Conservation (phyloP, 1,140 invertebrate species). For the Prorops nasuta region DNA sequence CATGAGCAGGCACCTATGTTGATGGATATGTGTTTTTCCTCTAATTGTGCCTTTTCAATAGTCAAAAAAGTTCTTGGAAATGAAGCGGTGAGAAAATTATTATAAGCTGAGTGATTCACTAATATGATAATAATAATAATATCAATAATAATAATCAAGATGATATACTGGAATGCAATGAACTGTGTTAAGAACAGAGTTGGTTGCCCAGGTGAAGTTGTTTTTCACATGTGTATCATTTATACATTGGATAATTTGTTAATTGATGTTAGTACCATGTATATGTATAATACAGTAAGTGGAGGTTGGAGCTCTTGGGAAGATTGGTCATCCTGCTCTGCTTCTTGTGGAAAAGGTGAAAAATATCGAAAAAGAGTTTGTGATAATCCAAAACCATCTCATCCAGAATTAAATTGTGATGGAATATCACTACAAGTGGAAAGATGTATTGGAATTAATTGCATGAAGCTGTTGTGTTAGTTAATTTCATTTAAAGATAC, state of each 20-base stretch:
- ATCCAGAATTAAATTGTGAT: conserved; percentile 5
- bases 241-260: too few species aligned
- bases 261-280: too few species aligned
- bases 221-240: not conserved
- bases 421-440: conserved; percentile 5
- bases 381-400: conserved; percentile 13
- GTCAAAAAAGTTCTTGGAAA: conserved; percentile 13
- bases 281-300: not conserved
- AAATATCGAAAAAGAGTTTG: conserved; percentile 14
- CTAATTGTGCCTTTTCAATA: conserved; percentile 7
- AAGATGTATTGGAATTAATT: conserved; percentile 5
- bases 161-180: conserved; percentile 20
- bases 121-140: not conserved
- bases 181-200: conserved; percentile 15
- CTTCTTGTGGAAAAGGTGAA: conserved; percentile 10
- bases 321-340: conserved; percentile 9
- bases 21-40: conserved; percentile 12
- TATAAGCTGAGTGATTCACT: not conserved
- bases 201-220: conserved; percentile 17
- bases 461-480: conserved; percentile 3
- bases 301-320: conserved; percentile 17
- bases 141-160: conserved; percentile 3
- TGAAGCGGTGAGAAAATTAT: conserved; percentile 2
- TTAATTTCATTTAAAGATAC: not conserved
- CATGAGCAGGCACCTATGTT: conserved; percentile 9